Conservation (phyloP, 2,113 vertebrate genomes). For the Onychostoma macrolepis region DNA sequence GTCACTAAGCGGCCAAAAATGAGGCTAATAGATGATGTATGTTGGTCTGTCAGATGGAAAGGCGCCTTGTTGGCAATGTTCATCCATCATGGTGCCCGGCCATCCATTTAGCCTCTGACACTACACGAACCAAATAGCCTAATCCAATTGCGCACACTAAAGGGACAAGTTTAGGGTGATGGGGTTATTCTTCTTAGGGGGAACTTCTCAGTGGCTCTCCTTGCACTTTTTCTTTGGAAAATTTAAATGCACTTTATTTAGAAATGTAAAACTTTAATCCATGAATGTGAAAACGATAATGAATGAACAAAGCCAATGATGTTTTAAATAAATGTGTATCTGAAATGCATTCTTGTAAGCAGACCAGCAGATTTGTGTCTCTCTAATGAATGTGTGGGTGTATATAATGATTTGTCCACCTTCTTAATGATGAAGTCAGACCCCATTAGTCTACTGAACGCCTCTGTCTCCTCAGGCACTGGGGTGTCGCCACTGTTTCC, state of each 20-base stretch:
- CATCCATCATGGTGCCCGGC: slow-evolving; percentile 76
- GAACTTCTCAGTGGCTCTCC: neutral
- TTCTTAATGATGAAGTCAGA: slow-evolving; percentile 51
- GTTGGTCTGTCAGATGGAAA: slow-evolving; percentile 67
- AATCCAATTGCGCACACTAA: slow-evolving; percentile 73
- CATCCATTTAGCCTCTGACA: slow-evolving; percentile 76
- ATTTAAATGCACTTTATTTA: neutral
- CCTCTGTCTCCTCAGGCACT: slow-evolving; percentile 51
- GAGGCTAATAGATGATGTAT: slow-evolving; percentile 88
- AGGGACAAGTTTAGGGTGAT: slow-evolving; percentile 50
- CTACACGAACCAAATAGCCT: slow-evolving; percentile 68
- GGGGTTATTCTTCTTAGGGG: slow-evolving; percentile 2
- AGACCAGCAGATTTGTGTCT: neutral
- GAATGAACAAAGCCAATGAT: neutral
- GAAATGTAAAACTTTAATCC: neutral
- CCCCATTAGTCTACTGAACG: slow-evolving; percentile 56
- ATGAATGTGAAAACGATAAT: neutral
- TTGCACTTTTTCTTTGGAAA: neutral
- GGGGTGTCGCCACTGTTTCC: slow-evolving; percentile 65
- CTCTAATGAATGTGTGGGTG: slow-evolving; percentile 4
- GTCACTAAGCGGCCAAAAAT: slow-evolving; percentile 56
- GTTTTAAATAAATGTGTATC: neutral
- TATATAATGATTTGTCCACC: slow-evolving; percentile 35
- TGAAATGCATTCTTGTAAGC: neutral
- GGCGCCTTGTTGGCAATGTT: slow-evolving; percentile 68